Conservation (phyloP, 2,888 invertebrate species). For the Archaeoteleia sp. region DNA sequence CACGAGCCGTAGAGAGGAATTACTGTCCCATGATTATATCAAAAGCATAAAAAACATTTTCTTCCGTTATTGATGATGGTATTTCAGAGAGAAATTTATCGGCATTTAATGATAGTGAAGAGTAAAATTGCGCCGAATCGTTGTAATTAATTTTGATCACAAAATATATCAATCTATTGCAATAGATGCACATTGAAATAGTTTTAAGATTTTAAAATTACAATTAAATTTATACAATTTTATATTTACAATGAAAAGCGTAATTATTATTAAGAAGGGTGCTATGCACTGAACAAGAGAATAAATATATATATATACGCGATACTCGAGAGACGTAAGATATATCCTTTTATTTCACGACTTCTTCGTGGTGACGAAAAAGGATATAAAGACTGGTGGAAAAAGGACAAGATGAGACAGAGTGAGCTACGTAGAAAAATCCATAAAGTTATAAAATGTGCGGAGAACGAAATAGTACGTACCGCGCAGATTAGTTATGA, state of each 20-base stretch:
- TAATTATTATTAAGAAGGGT: too few species aligned
- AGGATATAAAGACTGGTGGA: conserved; percentile 54
- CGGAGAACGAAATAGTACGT: conserved; percentile 72
- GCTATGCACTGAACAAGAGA: too few species aligned
- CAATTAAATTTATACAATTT: too few species aligned
- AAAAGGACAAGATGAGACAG: conserved; percentile 50
- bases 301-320: conserved; percentile 25
- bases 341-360: conserved; percentile 59
- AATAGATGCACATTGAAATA: too few species aligned
- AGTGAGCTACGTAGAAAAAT: conserved; percentile 78
- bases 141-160: too few species aligned
- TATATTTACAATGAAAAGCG: too few species aligned
- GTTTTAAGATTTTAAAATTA: too few species aligned
- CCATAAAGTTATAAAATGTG: conserved; percentile 83
- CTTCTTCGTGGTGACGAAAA: conserved; percentile 56
- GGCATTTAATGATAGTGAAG: too few species aligned
- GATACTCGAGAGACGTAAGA: conserved; percentile 42
- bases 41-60: conserved; percentile 69
- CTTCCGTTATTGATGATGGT: conserved; percentile 53
- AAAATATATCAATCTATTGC: too few species aligned
- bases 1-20: conserved; percentile 51
- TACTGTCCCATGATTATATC: conserved; percentile 62
- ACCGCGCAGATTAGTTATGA: conserved; percentile 74
- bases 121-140: too few species aligned
- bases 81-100: conserved; percentile 25